Evolutionary conservation across 2,888 invertebrate genomes (phyloP).

Genomic region (Epinotia ramella): DNA sequence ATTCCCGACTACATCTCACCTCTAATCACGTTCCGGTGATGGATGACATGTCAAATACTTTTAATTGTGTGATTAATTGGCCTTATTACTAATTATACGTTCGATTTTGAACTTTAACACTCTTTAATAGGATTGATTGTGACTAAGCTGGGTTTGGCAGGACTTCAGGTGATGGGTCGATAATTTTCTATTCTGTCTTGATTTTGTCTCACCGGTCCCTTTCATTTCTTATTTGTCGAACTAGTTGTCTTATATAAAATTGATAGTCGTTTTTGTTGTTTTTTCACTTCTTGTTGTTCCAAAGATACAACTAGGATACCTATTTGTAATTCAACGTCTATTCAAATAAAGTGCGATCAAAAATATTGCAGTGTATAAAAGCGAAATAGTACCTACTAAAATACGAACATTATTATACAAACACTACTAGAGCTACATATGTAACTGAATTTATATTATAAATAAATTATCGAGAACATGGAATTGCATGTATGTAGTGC

Average conservation of each 20-base stretch:
- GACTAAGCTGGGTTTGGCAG: constrained; percentile 1
- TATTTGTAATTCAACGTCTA: no score
- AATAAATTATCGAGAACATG: no score
- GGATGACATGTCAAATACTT: constrained; percentile 45
- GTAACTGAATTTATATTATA: no score
- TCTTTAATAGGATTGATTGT: constrained; percentile 9
- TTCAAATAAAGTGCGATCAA: no score
- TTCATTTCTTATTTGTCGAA: constrained; percentile 30
- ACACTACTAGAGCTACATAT: no score
- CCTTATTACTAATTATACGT: constrained; percentile 19
- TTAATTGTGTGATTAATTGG: constrained; percentile 46
- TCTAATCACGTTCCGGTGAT: constrained; percentile 40
- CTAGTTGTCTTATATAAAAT: neutral
- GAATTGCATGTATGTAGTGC: no score
- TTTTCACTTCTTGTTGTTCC: neutral
- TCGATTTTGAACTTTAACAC: constrained; percentile 24
- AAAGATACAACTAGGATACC: neutral
- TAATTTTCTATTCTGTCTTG: constrained; percentile 30
- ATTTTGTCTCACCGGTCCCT: constrained; percentile 25
- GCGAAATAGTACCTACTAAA: no score
- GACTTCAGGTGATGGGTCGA: constrained; percentile 24
- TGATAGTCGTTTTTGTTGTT: neutral
- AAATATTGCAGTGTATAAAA: no score
- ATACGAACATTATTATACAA: no score
- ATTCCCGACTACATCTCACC: constrained; percentile 26